Evolutionary conservation across 1,140 invertebrate genomes (phyloP).

Genomic region (Palaemon carinicauda): DNA sequence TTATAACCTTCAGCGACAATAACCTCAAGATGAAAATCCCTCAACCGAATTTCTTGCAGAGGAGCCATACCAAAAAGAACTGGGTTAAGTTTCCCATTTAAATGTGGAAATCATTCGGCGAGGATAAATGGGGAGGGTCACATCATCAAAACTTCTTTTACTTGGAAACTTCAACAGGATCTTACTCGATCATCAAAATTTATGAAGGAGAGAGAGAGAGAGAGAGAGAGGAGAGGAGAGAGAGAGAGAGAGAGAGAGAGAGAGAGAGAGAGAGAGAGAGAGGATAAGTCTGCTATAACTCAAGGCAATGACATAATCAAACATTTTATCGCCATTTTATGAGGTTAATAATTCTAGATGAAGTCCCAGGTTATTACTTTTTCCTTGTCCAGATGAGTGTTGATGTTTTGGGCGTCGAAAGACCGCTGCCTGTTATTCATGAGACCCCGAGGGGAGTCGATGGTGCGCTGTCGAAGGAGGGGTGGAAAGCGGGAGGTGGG

Average conservation of each 20-base stretch:
- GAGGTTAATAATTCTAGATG: background rate
- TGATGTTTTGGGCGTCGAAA: conserved; percentile 1
- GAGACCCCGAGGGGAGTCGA: conserved; percentile 81
- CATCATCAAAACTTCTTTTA: no score
- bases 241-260: conserved; percentile 13
- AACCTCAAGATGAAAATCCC: no score
- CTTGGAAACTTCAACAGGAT: no score
- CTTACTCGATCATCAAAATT: no score
- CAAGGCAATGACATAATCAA: background rate
- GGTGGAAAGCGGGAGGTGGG: conserved; percentile 25
- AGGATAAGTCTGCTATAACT: background rate
- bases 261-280: background rate
- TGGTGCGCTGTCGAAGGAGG: conserved; percentile 84
- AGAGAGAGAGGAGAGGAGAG: conserved; percentile 9
- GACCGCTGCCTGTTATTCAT: background rate
- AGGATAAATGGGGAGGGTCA: no score
- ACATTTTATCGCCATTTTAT: background rate
- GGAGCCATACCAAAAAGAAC: no score
- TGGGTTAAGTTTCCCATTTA: no score
- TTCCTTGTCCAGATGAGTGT: background rate
- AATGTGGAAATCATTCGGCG: no score
- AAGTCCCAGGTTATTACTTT: background rate
- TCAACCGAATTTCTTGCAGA: no score
- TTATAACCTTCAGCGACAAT: no score
- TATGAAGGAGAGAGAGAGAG: conserved; percentile 3